Percentiles rank a stretch among this genome's conserved stretches.
Evolutionary conservation across 2,888 invertebrate species (phyloP).

Genomic region (Hydraecia micacea): DNA sequence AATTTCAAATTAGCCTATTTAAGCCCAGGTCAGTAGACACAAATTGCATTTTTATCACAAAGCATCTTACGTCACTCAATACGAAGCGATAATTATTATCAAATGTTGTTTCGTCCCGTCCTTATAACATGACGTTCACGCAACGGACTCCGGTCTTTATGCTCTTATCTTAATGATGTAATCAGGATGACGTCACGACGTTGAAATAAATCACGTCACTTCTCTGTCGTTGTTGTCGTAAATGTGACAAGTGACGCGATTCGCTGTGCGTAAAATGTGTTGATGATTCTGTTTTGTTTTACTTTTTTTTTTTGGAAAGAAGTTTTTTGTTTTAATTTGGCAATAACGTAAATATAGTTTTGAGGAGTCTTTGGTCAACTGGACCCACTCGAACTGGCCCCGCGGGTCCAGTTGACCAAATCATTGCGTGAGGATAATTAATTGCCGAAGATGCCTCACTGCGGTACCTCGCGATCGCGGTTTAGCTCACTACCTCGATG

Average conservation of each 20-base stretch:
- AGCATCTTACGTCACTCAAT: constrained; percentile 34
- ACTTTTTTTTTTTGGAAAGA: neutral
- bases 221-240: constrained; percentile 29
- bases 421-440: too few species aligned
- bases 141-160: constrained; percentile 37
- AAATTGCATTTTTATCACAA: constrained; percentile 36
- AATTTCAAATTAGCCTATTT: neutral
- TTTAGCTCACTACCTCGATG: too few species aligned
- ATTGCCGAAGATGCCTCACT: too few species aligned
- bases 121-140: constrained; percentile 20
- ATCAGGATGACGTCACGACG: constrained; percentile 54
- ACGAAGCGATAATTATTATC: constrained; percentile 49
- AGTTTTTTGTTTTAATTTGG: too few species aligned
- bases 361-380: too few species aligned
- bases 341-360: too few species aligned
- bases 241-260: constrained; percentile 31
- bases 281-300: constrained; percentile 22
- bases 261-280: constrained; percentile 33
- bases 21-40: constrained; percentile 7
- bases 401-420: too few species aligned
- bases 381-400: too few species aligned
- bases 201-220: constrained; percentile 57
- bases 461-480: too few species aligned
- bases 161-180: constrained; percentile 61
- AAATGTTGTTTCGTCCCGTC: constrained; percentile 36